phyloP scores from a whole-genome alignment of 2,888 invertebrate genomes.

The Alentia gelatinosa region DNA sequence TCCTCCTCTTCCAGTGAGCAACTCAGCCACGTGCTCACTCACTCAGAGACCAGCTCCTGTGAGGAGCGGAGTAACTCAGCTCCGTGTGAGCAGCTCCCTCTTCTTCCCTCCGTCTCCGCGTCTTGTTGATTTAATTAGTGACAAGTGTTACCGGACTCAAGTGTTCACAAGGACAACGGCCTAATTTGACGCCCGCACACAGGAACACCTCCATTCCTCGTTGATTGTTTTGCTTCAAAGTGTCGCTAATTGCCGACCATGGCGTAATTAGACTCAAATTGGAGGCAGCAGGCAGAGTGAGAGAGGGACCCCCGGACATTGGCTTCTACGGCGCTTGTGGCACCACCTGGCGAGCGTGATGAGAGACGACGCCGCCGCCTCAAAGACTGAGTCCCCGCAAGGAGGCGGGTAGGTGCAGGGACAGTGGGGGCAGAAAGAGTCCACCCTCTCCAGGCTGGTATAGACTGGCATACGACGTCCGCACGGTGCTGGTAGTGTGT shows the following conservation, averaged over 20 bases:
- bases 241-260: slow-evolving; percentile 12
- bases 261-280: slow-evolving; percentile 17
- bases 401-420: not conserved
- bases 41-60: too few relatives aligned
- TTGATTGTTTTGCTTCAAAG: slow-evolving; percentile 43
- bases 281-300: not conserved
- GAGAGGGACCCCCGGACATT: not conserved
- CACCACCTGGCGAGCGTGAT: not conserved
- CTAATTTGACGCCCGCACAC: slow-evolving; percentile 23
- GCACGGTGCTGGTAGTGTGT: too few relatives aligned
- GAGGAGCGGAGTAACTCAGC: not conserved
- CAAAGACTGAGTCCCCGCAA: not conserved
- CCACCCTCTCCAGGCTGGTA: too few relatives aligned
- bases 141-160: slow-evolving; percentile 1
- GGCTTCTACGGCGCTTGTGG: not conserved
- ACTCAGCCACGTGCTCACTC: not conserved
- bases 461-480: too few relatives aligned
- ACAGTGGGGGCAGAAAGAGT: not conserved
- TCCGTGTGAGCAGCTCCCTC: not conserved
- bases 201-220: not conserved
- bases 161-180: not conserved
- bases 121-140: not conserved
- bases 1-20: not conserved
- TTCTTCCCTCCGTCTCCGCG: not conserved
- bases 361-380: not conserved